Percentiles rank a stretch among this genome's conserved stretches.
Evolutionary conservation across 30 jellyfish, hydroid and myxozoan species (phyloP).

Genomic region (Catostylus mosaicus): DNA sequence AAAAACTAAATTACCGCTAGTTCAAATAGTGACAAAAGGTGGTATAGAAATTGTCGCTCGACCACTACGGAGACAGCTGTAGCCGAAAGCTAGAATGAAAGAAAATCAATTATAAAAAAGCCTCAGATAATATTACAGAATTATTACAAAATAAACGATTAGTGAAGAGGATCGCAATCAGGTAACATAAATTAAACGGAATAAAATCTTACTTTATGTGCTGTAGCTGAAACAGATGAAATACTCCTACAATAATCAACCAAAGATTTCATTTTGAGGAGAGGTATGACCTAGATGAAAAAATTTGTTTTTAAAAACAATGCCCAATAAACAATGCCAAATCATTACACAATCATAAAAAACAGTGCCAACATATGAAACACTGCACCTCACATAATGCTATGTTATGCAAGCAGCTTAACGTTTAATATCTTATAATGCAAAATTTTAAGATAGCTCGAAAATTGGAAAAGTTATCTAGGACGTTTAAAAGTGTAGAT

Average conservation of each 20-base stretch:
- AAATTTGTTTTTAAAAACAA: too few relatives aligned
- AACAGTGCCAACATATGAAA: not conserved
- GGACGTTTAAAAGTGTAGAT: too few relatives aligned
- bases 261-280: not conserved
- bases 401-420: too few relatives aligned
- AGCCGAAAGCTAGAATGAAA: slow-evolving; percentile 7
- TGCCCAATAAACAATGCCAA: not conserved
- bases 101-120: not conserved
- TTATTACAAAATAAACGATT: not conserved
- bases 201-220: not conserved
- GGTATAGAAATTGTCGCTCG: slow-evolving; percentile 25
- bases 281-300: not conserved
- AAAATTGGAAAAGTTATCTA: too few relatives aligned
- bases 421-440: too few relatives aligned
- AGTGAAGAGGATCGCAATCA: not conserved
- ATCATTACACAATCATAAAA: not conserved
- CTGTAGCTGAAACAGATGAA: not conserved
- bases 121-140: not conserved
- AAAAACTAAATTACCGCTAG: slow-evolving; percentile 19
- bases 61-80: slow-evolving; percentile 4
- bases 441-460: too few relatives aligned
- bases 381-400: too few relatives aligned
- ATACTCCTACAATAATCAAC: not conserved
- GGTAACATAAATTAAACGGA: not conserved
- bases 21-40: slow-evolving; percentile 7